Evolutionary conservation across 2,888 invertebrate genomes (phyloP).

Genomic region (Drosophila ezoana): DNA sequence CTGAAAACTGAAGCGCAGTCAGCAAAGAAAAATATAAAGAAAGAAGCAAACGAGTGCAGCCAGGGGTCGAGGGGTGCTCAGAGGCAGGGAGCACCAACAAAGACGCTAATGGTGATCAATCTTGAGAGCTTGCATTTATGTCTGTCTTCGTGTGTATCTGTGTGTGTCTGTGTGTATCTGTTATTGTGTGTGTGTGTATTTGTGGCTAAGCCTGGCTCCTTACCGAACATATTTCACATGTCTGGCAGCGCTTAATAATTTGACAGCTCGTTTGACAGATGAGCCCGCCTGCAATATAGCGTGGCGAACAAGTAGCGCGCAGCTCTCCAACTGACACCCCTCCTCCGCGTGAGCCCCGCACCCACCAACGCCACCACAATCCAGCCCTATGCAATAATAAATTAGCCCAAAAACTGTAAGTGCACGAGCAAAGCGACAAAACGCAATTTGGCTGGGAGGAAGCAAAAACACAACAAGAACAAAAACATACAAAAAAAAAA

Average conservation of each 20-base stretch:
- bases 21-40: conserved; percentile 4
- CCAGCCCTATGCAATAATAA: conserved; percentile 62
- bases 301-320: conserved; percentile 37
- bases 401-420: conserved; percentile 76
- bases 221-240: conserved; percentile 68
- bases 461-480: not conserved
- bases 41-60: conserved; percentile 28
- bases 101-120: conserved; percentile 70
- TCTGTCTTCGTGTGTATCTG: not conserved
- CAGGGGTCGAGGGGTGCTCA: conserved; percentile 7
- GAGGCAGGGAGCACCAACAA: conserved; percentile 13
- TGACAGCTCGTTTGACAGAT: conserved; percentile 74
- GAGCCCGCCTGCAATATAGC: conserved; percentile 50
- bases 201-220: conserved; percentile 43
- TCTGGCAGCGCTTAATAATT: conserved; percentile 78
- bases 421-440: conserved; percentile 63
- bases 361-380: not conserved
- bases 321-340: conserved; percentile 32
- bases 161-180: conserved; percentile 5
- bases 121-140: conserved; percentile 54
- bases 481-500: not conserved
- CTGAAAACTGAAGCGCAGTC: conserved; percentile 64
- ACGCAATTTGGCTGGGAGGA: conserved; percentile 57
- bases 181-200: conserved; percentile 2
- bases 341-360: not conserved